Base-by-base conservation (phyloP, 2,797 vertebrate genomes). In the Bryconaethiops microstoma region DNA sequence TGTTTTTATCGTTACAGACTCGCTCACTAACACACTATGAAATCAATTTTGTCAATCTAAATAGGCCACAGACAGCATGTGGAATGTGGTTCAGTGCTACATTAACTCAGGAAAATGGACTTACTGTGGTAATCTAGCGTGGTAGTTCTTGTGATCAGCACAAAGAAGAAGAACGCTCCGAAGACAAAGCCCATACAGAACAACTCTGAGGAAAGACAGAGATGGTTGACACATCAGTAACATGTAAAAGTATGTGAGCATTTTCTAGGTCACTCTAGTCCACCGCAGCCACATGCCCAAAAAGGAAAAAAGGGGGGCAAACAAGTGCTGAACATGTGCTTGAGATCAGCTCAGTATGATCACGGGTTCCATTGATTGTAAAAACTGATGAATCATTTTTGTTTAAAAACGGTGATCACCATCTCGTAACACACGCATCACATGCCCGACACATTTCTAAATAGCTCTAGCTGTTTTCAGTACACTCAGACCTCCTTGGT, bases 181-280 rank as follows among this genome's bases (percentile, higher is more conserved):
- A 98, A 94, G 83, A 95, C 92, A 81, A 97, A 98, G 1, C 97
- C 97, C 91, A 96, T 95, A 85, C 96, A 97, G 85, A 99, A 96
- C 74, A 99, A 88, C 88, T 96, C 97, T 99, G 77, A 67, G 76
- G 39, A 21, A 69, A 55, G 45, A 50, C 12, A 5, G n/a, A 25
- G 67, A n/a, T n/a, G 52, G 17, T 17, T 54, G 60, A 55, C 17
- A 6, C 5, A 68, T 2, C 25, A 60, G 25, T 50, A 48, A 50
- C 16, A 21, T 14, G 2, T 12, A 71, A 48, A 8, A 39, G 8
- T 25, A 25, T 3, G 29, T 42, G 55, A 40, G 21, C n/a, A 10
- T 17, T 2, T 65, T 75, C 25, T 21, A 13, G 74, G 35, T 81
- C 45, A 25, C 8, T 12, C 52, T 19, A 19, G 13, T 29, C 29